Percentiles rank a stretch among this genome's conserved stretches.
phyloP scores from a whole-genome alignment of 2,113 vertebrate genomes.

The Paracanthobrama guichenoti region DNA sequence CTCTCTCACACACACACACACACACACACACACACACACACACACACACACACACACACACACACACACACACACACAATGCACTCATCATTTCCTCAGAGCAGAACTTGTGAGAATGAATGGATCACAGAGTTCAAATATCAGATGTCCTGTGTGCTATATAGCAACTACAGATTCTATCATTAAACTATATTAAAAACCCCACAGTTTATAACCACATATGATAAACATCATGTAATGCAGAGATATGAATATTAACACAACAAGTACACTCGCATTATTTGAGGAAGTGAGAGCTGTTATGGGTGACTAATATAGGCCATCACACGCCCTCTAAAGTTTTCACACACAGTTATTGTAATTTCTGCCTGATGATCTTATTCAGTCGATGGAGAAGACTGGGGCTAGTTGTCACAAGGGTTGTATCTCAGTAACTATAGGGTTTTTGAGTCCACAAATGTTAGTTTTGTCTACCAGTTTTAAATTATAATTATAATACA shows the following conservation, averaged over 20 bases:
- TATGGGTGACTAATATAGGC: background rate
- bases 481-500: too few species aligned
- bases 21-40: too few species aligned
- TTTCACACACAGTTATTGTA: background rate
- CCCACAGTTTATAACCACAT: background rate
- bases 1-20: background rate
- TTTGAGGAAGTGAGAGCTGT: background rate
- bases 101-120: background rate
- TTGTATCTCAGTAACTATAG: too few species aligned
- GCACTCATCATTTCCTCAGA: background rate
- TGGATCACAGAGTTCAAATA: background rate
- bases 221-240: background rate
- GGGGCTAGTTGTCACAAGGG: too few species aligned
- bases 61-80: background rate
- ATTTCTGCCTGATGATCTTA: background rate
- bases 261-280: background rate
- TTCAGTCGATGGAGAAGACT: background rate
- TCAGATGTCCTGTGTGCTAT: too few species aligned
- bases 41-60: background rate
- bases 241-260: background rate
- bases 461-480: background rate
- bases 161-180: too few species aligned
- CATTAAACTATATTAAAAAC: too few species aligned
- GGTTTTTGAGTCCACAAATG: background rate
- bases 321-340: background rate